Percentiles rank a stretch among this genome's conserved stretches.
Conservation (phyloP, 2,797 vertebrate species). For the Rachycentron canadum region DNA sequence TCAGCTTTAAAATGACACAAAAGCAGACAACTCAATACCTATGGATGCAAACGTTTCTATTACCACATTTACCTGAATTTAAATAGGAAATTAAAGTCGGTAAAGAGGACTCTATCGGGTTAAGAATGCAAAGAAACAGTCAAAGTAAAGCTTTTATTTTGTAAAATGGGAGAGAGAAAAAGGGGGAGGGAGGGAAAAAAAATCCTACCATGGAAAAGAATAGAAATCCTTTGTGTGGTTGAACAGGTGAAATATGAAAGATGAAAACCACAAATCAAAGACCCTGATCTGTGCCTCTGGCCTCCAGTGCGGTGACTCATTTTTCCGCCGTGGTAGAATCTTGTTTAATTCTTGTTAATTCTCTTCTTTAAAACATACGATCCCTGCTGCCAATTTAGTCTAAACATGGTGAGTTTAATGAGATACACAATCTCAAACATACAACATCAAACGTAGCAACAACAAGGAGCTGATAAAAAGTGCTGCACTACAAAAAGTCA, state of each 20-base stretch:
- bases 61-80: too few species aligned
- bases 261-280: background rate
- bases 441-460: background rate
- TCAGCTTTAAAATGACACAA: background rate
- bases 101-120: background rate
- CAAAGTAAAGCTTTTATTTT: background rate
- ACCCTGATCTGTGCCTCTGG: background rate
- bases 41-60: background rate
- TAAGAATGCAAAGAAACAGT: background rate
- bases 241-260: background rate
- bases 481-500: background rate
- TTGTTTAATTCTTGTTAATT: background rate
- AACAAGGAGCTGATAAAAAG: background rate
- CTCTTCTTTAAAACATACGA: background rate
- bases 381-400: background rate
- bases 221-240: background rate
- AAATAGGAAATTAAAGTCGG: too few species aligned
- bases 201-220: background rate
- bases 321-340: background rate
- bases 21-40: background rate
- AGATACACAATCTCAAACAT: background rate
- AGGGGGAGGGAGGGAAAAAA: background rate
- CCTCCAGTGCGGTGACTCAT: too few species aligned
- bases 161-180: background rate
- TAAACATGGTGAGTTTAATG: constrained; percentile 30